Conservation (phyloP, 35 echinoderm and acorn worm species). For the Ophiothrix spiculata region DNA sequence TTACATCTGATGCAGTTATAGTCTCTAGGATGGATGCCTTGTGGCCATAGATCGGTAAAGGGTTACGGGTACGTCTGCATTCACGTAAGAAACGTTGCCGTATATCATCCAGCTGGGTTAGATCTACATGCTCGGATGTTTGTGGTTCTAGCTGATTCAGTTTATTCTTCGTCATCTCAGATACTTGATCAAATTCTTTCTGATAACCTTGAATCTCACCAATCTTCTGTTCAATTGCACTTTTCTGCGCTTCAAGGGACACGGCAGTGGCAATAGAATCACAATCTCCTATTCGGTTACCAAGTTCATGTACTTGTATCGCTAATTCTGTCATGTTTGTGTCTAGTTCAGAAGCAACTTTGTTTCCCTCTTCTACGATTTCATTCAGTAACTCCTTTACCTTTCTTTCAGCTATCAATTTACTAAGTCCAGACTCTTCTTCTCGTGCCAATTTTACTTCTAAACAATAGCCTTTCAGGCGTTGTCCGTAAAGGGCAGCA, state of each 20-base stretch:
- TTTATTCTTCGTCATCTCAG: neutral
- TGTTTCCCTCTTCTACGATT: neutral
- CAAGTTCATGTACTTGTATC: neutral
- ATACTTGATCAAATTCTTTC: slow-evolving; percentile 16
- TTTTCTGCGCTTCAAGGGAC: neutral
- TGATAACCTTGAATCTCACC: slow-evolving; percentile 4
- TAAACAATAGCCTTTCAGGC: neutral
- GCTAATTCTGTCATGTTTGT: neutral
- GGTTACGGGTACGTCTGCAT: neutral
- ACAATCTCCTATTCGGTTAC: neutral
- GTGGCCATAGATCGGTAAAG: slow-evolving; percentile 45
- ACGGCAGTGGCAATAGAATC: neutral
- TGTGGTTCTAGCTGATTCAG: neutral
- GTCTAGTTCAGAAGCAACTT: neutral
- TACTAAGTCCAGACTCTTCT: neutral
- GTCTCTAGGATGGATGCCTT: slow-evolving; percentile 36
- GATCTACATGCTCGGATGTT: neutral
- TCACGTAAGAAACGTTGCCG: slow-evolving; percentile 24
- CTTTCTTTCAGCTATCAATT: neutral
- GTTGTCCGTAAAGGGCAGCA: neutral
- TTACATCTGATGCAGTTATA: slow-evolving; percentile 51
- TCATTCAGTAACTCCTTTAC: neutral
- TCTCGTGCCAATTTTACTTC: neutral
- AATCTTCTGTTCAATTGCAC: slow-evolving; percentile 1
- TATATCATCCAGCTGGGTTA: slow-evolving; percentile 18